Percentiles rank a stretch among this genome's conserved stretches.
phyloP scores from a whole-genome alignment of 2,113 vertebrate genomes.

The Tyrannus savana region DNA sequence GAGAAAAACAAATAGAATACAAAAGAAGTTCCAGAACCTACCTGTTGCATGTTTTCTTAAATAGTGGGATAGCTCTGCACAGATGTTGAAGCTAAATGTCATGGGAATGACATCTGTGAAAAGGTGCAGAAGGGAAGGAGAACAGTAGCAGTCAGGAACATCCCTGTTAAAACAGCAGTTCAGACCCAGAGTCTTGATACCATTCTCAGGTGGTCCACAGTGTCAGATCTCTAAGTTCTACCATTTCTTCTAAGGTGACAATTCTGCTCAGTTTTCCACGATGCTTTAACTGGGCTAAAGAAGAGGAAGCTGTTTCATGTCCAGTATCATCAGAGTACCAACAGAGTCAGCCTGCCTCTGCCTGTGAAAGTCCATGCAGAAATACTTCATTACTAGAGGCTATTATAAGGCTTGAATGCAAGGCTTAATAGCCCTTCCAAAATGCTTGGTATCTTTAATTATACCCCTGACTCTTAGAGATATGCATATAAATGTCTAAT shows the following conservation, averaged over 20 bases:
- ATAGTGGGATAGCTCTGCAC: not conserved
- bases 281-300: not conserved
- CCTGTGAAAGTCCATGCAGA: accelerated
- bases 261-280: not conserved
- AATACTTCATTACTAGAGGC: not conserved
- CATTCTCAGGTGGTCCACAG: not conserved
- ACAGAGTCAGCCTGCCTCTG: not conserved
- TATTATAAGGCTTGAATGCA: not conserved
- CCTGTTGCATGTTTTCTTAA: not conserved
- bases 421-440: not conserved
- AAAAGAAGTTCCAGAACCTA: not conserved
- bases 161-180: accelerated
- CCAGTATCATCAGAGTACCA: not conserved
- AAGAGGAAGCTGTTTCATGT: not conserved
- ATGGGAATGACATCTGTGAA: not conserved
- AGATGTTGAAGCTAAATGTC: not conserved
- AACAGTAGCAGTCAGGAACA: not conserved
- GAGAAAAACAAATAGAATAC: not conserved
- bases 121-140: not conserved
- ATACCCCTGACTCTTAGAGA: not conserved
- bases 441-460: constrained; percentile 12
- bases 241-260: not conserved
- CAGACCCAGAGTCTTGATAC: not conserved
- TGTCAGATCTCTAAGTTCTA: not conserved
- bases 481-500: constrained; percentile 21